Percentiles rank a stretch among this genome's conserved stretches.
Conservation (phyloP, 2,113 vertebrate species). For the Neoarius graeffei region DNA sequence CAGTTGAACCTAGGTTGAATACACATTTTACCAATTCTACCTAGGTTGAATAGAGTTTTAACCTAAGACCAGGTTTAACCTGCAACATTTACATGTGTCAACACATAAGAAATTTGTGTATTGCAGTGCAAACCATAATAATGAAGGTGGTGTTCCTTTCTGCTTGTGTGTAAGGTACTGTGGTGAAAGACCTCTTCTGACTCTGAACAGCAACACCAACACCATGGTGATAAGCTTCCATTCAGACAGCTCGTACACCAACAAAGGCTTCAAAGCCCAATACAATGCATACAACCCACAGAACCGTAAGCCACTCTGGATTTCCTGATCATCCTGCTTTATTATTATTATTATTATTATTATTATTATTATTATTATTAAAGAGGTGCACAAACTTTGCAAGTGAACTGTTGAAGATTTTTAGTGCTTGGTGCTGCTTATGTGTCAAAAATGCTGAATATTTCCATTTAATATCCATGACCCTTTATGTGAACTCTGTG, state of each 20-base stretch:
- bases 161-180: constrained; percentile 68
- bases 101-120: neutral
- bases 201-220: constrained; percentile 61
- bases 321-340: neutral
- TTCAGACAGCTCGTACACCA: constrained; percentile 74
- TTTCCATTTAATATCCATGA: neutral
- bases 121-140: neutral
- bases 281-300: constrained; percentile 69
- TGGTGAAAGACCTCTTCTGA: constrained; percentile 65
- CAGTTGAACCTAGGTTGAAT: too few species aligned
- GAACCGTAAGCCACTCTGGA: constrained; percentile 70
- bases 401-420: neutral
- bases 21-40: too few species aligned
- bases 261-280: constrained; percentile 73
- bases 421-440: neutral
- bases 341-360: neutral
- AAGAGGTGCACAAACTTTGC: neutral
- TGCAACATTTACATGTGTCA: too few species aligned
- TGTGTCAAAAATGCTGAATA: neutral
- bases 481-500: neutral
- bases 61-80: too few species aligned
- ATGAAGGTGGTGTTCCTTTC: neutral
- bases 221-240: constrained; percentile 66
- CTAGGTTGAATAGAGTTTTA: too few species aligned
- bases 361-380: neutral